A percentile compares a stretch with the other conserved stretches of the same genome.
phyloP scores from a whole-genome alignment of 2,113 vertebrate species.

The Brienomyrus brachyistius region DNA sequence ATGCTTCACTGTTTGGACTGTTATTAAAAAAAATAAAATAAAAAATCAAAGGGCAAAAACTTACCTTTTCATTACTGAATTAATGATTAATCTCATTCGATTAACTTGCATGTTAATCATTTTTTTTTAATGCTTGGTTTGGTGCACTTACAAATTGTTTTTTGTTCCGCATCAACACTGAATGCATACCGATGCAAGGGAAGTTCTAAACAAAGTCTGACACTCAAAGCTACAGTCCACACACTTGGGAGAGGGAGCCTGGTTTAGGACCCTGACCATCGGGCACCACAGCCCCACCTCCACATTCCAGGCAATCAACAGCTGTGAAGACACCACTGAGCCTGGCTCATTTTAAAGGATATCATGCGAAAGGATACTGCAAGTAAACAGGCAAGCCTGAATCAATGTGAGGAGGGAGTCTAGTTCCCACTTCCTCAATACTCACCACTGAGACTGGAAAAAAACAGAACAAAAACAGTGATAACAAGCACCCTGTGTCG shows the following conservation, averaged over 20 bases:
- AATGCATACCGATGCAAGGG: background rate
- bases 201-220: background rate
- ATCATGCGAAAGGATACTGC: slow-evolving; percentile 65
- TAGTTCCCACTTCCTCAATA: slow-evolving; percentile 71
- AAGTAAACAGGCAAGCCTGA: slow-evolving; percentile 60
- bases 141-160: background rate
- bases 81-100: background rate
- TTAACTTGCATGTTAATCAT: background rate
- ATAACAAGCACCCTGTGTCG: background rate
- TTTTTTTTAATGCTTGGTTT: background rate
- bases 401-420: slow-evolving; percentile 45
- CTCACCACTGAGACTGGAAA: slow-evolving; percentile 71
- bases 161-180: background rate
- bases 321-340: background rate
- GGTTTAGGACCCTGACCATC: background rate
- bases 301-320: background rate
- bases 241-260: background rate
- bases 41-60: background rate
- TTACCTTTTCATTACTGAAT: background rate
- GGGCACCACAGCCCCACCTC: background rate
- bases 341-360: slow-evolving; percentile 59
- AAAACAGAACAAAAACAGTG: slow-evolving; percentile 49
- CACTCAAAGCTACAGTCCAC: background rate
- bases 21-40: background rate
- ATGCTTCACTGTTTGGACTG: background rate